phyloP scores from a whole-genome alignment of 2,113 vertebrate species.

The Sigmodon hispidus region DNA sequence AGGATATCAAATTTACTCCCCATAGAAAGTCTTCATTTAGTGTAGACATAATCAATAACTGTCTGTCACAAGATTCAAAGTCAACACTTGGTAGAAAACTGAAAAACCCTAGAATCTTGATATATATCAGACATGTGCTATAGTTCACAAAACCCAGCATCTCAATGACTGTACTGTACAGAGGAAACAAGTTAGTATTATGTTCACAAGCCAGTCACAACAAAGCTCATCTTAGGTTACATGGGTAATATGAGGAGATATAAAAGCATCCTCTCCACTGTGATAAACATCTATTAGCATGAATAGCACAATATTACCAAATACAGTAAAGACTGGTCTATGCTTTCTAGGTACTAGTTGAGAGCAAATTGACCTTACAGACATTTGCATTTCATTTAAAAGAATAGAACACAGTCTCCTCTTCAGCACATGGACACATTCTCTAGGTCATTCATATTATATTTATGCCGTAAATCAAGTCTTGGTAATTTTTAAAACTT shows the following conservation, averaged over 20 bases:
- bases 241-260: not conserved
- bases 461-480: not conserved
- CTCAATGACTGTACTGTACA: not conserved
- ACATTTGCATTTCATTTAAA: not conserved
- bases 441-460: not conserved
- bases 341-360: not conserved
- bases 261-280: not conserved
- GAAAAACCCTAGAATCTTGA: not conserved
- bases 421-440: not conserved
- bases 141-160: not conserved
- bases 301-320: not conserved
- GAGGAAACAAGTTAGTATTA: not conserved
- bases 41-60: slow-evolving; percentile 6
- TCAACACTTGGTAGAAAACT: not conserved
- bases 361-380: not conserved
- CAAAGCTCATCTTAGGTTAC: not conserved
- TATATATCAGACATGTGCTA: not conserved
- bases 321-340: not conserved
- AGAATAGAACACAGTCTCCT: not conserved
- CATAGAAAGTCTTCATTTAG: not conserved
- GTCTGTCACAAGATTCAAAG: not conserved
- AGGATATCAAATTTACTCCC: not conserved
- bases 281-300: not conserved
- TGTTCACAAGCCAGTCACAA: not conserved
- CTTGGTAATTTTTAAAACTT: not conserved